Base-by-base conservation (phyloP, 64 coral and sea anemone species). In the Pachyseris speciosa region DNA sequence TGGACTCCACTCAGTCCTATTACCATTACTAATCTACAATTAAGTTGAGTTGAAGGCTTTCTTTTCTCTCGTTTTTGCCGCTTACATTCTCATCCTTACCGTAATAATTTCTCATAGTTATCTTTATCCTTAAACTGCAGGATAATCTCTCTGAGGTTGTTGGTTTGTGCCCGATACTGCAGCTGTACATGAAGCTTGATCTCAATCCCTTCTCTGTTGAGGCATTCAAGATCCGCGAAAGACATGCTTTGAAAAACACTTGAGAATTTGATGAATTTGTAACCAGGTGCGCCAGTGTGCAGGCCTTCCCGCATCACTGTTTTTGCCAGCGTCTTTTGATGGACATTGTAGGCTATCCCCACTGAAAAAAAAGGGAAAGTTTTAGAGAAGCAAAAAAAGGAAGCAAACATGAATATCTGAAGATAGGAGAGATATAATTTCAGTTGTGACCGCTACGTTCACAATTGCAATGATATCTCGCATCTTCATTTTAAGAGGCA, bases 161-260 rank as follows among this genome's bases (percentile, higher is more conserved):
- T 97, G 0, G 90, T 77, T 37, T 48, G 38, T 3, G 72, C 95
- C 2, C 95, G 90, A 37, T 97, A 97, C 40, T 97, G 95, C 32
- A 97, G 90, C 53, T 97, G 91, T 53, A 89, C 63, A 34, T 72
- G 79, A 3, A 97, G 61, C 15, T 75, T 64, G 16, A 97, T 97
- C 69, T 89, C 95, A 13, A 97, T 69, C 1, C 95, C 95, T 20
- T 96, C 94, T 49, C 86, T 93, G 63, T 96, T 96, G 24, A 96
- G 87, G 50, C 94, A 96, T 27, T 64, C 39, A 65, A 96, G 63
- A 7, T 84, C 88, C 10, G 19, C 29, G 59, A 83, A 96, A 20
- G 37, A 69, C 0, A 83, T 72, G 12, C 69, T 88, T 17, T 92
- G 80, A 47, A 96, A 96, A 11, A 96, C 94, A 22, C 94, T 96